Evolutionary conservation across 1,140 invertebrate genomes (phyloP).

Genomic region (Achatina immaculata): DNA sequence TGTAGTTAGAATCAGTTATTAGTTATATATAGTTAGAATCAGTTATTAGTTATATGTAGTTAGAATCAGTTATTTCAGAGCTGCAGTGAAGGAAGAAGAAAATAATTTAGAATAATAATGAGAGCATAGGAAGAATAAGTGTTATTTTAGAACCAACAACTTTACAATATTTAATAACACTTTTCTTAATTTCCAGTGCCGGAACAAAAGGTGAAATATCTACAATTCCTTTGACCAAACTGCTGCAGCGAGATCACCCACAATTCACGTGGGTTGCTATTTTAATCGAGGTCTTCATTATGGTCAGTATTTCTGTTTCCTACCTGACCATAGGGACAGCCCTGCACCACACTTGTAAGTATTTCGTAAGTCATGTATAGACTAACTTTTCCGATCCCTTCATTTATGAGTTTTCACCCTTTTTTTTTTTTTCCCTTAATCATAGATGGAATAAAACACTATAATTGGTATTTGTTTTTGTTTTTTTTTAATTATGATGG

Average conservation of each 20-base stretch:
- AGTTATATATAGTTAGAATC: too few species aligned
- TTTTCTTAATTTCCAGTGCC: constrained; percentile 52
- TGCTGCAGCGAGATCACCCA: constrained; percentile 61
- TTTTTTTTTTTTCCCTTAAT: background rate
- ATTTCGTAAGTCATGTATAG: too few species aligned
- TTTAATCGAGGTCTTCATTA: constrained; percentile 65
- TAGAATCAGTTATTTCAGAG: too few species aligned
- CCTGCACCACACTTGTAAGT: constrained; percentile 67
- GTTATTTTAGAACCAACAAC: too few species aligned
- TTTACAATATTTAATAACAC: too few species aligned
- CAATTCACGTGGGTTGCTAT: constrained; percentile 63
- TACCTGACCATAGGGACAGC: constrained; percentile 66
- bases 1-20: too few species aligned
- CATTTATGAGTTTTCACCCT: too few species aligned
- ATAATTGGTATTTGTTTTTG: background rate
- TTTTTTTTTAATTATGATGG: too few species aligned
- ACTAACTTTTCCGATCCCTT: too few species aligned
- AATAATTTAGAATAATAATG: constrained; percentile 8
- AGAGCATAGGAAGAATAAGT: too few species aligned
- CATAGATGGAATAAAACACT: background rate
- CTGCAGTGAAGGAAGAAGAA: background rate
- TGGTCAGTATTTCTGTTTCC: constrained; percentile 68
- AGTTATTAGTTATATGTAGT: too few species aligned
- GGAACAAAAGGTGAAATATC: constrained; percentile 64
- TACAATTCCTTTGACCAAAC: constrained; percentile 65